Percentiles rank a stretch among this genome's conserved stretches.
Conservation (phyloP, 64 coral and sea anemone species). For the Cladopsammia gracilis region DNA sequence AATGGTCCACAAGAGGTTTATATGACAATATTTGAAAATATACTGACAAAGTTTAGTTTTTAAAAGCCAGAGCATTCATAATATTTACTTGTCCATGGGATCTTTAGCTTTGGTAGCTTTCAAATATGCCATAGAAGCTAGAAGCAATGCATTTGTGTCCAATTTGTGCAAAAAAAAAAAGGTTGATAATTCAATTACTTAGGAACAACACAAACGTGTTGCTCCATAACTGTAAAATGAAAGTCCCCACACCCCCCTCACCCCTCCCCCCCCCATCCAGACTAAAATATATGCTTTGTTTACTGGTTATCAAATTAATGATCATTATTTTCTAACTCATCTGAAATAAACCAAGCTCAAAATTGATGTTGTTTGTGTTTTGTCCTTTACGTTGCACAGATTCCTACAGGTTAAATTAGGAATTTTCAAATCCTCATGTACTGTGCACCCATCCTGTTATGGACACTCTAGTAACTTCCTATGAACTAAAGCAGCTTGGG, state of each 20-base stretch:
- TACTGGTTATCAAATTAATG: constrained; percentile 3
- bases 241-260: neutral
- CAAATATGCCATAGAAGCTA: neutral
- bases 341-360: constrained; percentile 27
- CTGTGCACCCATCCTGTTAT: too few species aligned
- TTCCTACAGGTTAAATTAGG: too few species aligned
- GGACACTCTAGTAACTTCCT: too few species aligned
- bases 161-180: neutral
- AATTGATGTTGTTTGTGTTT: neutral
- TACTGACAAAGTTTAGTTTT: constrained; percentile 15
- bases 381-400: neutral
- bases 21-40: neutral
- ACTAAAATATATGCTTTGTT: too few species aligned
- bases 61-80: neutral
- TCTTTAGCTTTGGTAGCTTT: neutral
- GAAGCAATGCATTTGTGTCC: neutral
- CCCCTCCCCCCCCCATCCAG: neutral
- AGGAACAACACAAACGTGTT: neutral
- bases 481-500: too few species aligned
- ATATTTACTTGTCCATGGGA: neutral
- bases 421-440: too few species aligned
- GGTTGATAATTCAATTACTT: neutral
- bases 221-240: neutral
- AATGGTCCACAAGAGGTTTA: neutral
- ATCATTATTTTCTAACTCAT: constrained; percentile 22